These are phyloP conservation scores for Eurystomus glaucurus DNA, from an alignment of 2,797 vertebrate genomes.

Conservation along the genomic window DNA sequence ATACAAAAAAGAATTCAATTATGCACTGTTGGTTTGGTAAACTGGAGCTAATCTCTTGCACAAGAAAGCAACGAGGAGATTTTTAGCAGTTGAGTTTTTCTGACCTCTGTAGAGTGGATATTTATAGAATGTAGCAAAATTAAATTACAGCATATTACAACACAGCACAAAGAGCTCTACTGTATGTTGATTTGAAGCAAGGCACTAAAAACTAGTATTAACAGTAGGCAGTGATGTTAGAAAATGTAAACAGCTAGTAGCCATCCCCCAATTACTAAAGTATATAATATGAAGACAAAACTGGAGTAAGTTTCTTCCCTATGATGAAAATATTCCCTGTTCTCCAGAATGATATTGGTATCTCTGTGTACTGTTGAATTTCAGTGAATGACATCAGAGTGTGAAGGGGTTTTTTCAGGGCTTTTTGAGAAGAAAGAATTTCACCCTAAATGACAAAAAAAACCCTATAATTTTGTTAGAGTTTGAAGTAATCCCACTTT, in stretches of 20 bases:
- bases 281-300: not conserved
- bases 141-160: not conserved
- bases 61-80: not conserved
- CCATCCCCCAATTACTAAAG: not conserved
- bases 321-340: not conserved
- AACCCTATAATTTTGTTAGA: not conserved
- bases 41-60: not conserved
- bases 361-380: not conserved
- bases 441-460: not conserved
- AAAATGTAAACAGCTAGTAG: not conserved
- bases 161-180: rapidly evolving
- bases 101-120: not conserved
- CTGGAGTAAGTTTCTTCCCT: not conserved
- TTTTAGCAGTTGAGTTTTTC: not conserved
- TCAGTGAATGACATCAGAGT: not conserved
- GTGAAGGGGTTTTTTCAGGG: rapidly evolving
- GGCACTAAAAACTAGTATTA: not conserved
- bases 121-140: not conserved
- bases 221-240: not conserved
- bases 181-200: not conserved
- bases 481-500: not conserved
- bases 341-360: not conserved
- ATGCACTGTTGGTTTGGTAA: not conserved
- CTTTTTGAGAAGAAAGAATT: not conserved
- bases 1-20: not conserved